These are phyloP conservation scores for Collichthys lucidus DNA, from an alignment of 2,113 vertebrate genomes.

Conservation along the genomic window DNA sequence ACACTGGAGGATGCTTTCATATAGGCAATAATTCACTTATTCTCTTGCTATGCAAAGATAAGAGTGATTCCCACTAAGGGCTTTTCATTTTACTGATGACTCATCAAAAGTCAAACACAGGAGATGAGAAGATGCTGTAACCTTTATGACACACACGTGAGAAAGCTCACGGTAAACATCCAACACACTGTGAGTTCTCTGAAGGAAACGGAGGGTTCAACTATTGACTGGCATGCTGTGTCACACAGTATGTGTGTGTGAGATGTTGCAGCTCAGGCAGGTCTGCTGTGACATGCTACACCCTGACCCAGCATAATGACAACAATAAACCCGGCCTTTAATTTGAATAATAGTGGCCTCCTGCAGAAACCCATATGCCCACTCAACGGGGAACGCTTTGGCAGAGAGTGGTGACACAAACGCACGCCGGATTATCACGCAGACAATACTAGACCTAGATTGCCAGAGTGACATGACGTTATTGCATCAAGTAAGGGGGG, in stretches of 20 bases:
- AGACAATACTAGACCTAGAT: neutral
- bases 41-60: neutral
- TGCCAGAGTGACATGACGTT: neutral
- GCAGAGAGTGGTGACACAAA: neutral
- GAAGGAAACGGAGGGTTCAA: neutral
- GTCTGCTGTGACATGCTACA: constrained; percentile 9
- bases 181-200: neutral
- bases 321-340: constrained; percentile 38
- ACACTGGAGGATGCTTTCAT: neutral
- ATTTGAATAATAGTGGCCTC: constrained; percentile 35
- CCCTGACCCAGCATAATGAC: constrained; percentile 26
- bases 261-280: constrained; percentile 5
- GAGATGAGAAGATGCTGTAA: neutral
- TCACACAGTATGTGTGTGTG: neutral
- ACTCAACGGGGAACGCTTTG: neutral
- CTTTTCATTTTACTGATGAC: neutral
- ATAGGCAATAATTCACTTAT: neutral
- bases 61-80: neutral
- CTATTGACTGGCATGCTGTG: constrained; percentile 6
- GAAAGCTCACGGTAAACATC: constrained; percentile 29
- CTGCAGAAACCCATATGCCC: constrained; percentile 18
- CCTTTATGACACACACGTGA: constrained; percentile 8
- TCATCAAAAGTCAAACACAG: neutral
- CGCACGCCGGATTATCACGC: neutral
- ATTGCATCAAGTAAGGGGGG: neutral